Evolutionary conservation across 1,140 invertebrate species (phyloP), one percentile per base, ranked within the genome.

Genomic region (Drosophila pallidifrons): DNA sequence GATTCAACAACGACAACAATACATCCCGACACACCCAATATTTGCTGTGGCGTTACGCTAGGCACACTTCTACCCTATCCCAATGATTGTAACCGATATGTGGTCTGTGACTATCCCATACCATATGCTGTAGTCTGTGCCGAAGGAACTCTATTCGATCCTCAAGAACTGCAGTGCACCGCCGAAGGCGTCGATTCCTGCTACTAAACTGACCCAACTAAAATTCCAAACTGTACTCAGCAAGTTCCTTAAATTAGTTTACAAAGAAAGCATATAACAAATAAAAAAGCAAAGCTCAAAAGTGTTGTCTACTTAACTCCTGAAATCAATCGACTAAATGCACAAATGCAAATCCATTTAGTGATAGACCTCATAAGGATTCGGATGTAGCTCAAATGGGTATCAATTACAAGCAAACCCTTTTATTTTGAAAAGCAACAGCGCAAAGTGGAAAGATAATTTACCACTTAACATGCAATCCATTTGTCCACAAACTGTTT

Each of bases 321-420:
- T 1, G 15, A 57, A 82, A 81, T 71, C 61, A 87, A 82, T 87
- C 74, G 55, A 46, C 13, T 65, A 67, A 79, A 57, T 76, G 75
- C 71, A 65, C 78, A 81, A 73, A 73, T 60, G 51, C 65, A 68
- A 47, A 73, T 16, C 63, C 45, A 46, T 71, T 64, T 47, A 13
- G 43, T 63, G 11, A 30, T 32, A 15, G 47, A 54, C 69, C 59
- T 49, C 46, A 35, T 47, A 13, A 10, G 45, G 49, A 13, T 43
- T 61, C 60, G 32, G 30, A 25, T 65, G 13, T 43, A 8, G n/a
- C 57, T 49, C 10, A 13, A 60, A 35, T 13, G 10, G 41, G 54
- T 89, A 67, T 87, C 82, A 77, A 80, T 87, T 71, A 83, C 82
- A 88, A 41, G 66, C 67, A 89, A 89, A 81, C 77, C 85, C 68